Conservation (phyloP, 2,113 vertebrate species). For the Ailuropoda melanoleuca region DNA sequence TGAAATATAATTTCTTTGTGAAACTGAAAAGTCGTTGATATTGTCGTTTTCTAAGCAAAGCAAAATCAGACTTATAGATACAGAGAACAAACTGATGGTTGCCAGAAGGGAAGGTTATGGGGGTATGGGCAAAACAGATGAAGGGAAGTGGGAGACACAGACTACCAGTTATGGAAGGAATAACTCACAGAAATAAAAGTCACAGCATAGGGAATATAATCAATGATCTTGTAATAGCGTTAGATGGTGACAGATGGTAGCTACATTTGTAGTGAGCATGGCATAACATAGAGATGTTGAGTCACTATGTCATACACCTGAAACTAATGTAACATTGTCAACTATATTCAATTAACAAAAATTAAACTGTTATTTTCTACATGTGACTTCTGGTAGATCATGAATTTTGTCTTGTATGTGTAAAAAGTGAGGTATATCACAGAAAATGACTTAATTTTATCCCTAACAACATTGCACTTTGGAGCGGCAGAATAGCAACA, state of each 20-base stretch:
- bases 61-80: neutral
- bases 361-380: neutral
- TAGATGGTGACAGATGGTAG: neutral
- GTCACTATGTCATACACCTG: neutral
- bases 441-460: constrained; percentile 20
- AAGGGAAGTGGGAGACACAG: neutral
- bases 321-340: neutral
- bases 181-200: neutral
- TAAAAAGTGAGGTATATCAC: neutral
- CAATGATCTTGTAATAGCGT: neutral
- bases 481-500: neutral
- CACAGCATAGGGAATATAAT: neutral
- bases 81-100: neutral
- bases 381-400: neutral
- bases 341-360: neutral
- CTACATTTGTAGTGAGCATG: neutral
- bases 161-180: neutral
- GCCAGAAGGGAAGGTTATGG: neutral
- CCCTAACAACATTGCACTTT: neutral
- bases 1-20: constrained; percentile 37
- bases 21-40: neutral
- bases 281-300: neutral
- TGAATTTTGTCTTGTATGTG: neutral
- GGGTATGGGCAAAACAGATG: neutral
- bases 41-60: neutral